Evolutionary conservation across 2,888 invertebrate species (phyloP), one percentile per base, ranked within the genome.

Genomic region (Lepidochrysops patricia): DNA sequence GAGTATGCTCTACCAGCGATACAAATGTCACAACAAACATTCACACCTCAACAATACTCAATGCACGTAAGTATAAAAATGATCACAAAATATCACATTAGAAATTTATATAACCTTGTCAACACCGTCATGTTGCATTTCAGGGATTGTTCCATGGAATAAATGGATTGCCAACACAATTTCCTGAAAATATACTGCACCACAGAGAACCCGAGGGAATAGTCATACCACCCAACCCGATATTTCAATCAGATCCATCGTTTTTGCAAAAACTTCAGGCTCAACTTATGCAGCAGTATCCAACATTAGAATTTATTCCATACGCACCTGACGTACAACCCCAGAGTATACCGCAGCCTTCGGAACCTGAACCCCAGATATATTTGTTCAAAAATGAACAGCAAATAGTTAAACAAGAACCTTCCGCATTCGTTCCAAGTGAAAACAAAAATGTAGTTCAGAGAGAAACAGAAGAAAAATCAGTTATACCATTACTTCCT

Each of bases 201-300:
- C 79, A 79, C 57, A 72, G 80, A 13, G 83, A 80, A 50, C 75
- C 81, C 1, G 84, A 84, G 62, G 79, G 82, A 7, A 75, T 84
- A 54, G 75, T 85, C 19, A 81, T 87, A 64, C 76, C 84, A 61
- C 84, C 84, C 2, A 80, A 79, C 63, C 76, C 82, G 9, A 74
- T 91, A 5, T 91, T 91, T 65, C 90, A 91, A 71, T 85, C 91
- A 7, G 90, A 90, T 66, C 84, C 84, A n/a, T 71, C 76, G 64
- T 90, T 82, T 64, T 71, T 91, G 58, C 88, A 88, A 65, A 88
- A 87, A 66, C 71, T 88, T 26, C 88, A 87, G 69, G 77, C 72
- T 34, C 86, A 86, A 63, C 70, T 86, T 19, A 66, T 83, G 43
- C 82, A 88, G 63, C 75, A 86, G 43, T 84, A 82, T 66, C 84